Evolutionary conservation across 2,797 vertebrate genomes (phyloP), one percentile per base, ranked within the genome.

Genomic region (Euthynnus affinis): DNA sequence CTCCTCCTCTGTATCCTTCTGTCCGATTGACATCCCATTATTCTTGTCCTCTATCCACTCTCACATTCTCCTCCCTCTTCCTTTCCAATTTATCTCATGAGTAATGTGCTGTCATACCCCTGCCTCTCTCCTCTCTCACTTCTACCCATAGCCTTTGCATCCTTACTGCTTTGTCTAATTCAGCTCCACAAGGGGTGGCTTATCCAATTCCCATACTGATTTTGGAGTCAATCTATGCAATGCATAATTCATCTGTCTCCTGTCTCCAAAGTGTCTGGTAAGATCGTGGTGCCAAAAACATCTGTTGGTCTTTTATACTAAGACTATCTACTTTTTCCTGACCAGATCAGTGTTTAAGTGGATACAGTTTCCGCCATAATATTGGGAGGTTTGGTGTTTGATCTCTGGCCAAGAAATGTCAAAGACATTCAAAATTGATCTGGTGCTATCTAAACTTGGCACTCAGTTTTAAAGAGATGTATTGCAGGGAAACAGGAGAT

Each of bases 71-170:
- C 80, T 78, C 80, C 89, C 67, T 85, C 74, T 78, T 90, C 84
- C 86, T 77, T 84, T 91, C 78, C 86, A 90, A 89, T 93, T 89
- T 89, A 86, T 91, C 91, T 91, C 82, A 75, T 91, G 88, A 92
- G 86, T 91, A 93, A 93, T 93, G 90, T 83, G 76, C 89, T 92
- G 90, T 92, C 92, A 89, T 91, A 86, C 59, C 62, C 68, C 76
- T 69, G 81, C 82, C 71, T 87, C 71, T 73, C 60, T 67, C 29
- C 76, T 67, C 75, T 70, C 82, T 76, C 76, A 76, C 63, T 74
- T 82, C 82, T 71, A 37, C 51, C 68, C 70, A 68, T 74, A 85
- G 81, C 64, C 84, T 85, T 82, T 86, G 76, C 86, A 86, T 83
- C 81, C 77, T 75, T 71, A 76, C 85, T 46, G 66, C 75, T 89